A percentile compares a stretch with the other conserved stretches of the same genome.
Evolutionary conservation across 2,113 vertebrate genomes (phyloP).

Genomic region (Indri indri): DNA sequence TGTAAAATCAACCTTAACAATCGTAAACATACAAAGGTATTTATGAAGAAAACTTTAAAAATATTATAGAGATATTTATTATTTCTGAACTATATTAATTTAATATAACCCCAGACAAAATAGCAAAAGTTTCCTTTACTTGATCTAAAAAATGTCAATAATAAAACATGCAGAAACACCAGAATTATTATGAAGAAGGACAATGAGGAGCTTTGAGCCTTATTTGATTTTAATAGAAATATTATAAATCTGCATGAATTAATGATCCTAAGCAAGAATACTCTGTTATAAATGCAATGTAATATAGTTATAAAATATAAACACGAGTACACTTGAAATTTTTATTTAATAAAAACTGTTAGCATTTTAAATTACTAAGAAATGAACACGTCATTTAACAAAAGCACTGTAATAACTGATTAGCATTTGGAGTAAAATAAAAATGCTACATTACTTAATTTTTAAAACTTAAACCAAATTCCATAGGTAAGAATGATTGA

Average conservation of each 20-base stretch:
- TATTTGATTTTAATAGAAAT: neutral
- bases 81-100: neutral
- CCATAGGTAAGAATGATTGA: neutral
- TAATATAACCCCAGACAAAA: neutral
- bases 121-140: neutral
- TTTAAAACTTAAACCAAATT: neutral
- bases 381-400: neutral
- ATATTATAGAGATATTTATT: neutral
- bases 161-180: neutral
- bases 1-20: neutral
- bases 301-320: neutral
- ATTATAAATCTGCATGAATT: neutral
- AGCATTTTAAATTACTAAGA: neutral
- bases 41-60: too few species aligned
- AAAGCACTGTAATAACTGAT: neutral
- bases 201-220: neutral
- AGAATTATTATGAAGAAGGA: neutral
- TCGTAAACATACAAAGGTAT: neutral
- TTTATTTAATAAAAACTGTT: neutral
- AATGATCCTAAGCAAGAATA: neutral
- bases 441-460: neutral
- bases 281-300: neutral
- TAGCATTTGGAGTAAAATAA: neutral
- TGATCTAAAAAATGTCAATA: neutral
- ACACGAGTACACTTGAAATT: neutral